These are phyloP conservation scores for Cybosia mesomella DNA, from an alignment of 2,888 invertebrate species.

Conservation along the genomic window DNA sequence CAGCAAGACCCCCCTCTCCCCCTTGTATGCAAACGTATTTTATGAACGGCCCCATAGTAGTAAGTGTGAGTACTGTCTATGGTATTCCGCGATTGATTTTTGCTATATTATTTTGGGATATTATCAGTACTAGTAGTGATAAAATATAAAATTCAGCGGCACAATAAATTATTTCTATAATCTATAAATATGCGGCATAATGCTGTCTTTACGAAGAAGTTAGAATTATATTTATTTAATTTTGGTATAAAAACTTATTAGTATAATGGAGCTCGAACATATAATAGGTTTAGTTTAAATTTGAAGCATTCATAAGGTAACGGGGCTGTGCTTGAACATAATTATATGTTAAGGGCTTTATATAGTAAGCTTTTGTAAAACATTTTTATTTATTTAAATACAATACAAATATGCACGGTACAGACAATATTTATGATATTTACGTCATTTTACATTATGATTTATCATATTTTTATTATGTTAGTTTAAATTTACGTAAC, in stretches of 20 bases:
- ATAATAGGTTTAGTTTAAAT: conserved; percentile 25
- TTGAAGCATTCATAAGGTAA: conserved; percentile 43
- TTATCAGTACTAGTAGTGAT: no score
- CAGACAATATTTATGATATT: conserved; percentile 49
- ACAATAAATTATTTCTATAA: neutral
- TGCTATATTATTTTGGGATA: no score
- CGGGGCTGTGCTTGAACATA: conserved; percentile 59
- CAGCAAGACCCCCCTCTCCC: no score
- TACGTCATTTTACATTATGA: conserved; percentile 51
- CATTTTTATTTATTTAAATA: conserved; percentile 22
- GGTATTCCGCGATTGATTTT: no score
- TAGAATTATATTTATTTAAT: neutral
- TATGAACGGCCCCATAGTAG: no score
- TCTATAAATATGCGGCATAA: neutral
- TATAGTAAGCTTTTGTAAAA: conserved; percentile 50
- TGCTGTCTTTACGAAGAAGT: neutral
- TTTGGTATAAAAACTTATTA: neutral
- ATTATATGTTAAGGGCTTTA: conserved; percentile 56
- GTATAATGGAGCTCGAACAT: neutral
- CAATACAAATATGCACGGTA: conserved; percentile 56
- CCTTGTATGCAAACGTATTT: no score
- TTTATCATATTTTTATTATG: conserved; percentile 56
- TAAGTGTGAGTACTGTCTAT: no score
- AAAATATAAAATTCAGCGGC: no score
- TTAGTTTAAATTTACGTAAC: conserved; percentile 62